Percentiles rank a stretch among this genome's conserved stretches.
Evolutionary conservation across 2,113 vertebrate species (phyloP).

Genomic region (Dipodomys stephensi): DNA sequence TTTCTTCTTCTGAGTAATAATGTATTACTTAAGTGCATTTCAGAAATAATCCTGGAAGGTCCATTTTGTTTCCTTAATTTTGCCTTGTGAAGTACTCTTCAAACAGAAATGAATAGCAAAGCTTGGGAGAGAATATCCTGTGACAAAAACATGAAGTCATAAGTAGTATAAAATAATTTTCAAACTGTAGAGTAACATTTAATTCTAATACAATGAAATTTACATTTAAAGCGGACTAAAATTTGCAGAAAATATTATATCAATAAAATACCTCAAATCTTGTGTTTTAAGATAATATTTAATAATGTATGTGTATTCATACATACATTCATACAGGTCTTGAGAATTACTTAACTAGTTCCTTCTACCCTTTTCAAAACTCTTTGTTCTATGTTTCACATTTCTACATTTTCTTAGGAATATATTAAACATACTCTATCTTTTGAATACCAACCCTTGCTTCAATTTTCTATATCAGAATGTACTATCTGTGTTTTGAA

Average conservation of each 20-base stretch:
- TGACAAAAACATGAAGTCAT: neutral
- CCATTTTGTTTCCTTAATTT: neutral
- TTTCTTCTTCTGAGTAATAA: neutral
- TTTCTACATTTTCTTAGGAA: neutral
- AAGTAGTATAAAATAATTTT: neutral
- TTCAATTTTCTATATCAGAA: neutral
- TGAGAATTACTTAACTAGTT: neutral
- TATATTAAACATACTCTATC: neutral
- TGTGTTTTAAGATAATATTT: too few species aligned
- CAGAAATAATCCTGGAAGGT: constrained; percentile 1
- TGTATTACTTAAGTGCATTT: neutral
- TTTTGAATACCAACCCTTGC: neutral
- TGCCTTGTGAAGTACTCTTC: neutral
- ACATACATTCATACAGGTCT: neutral
- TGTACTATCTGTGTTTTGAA: neutral
- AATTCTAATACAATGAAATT: neutral
- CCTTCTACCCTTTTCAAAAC: neutral
- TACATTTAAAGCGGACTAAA: neutral
- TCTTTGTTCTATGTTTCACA: neutral
- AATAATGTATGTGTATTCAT: too few species aligned
- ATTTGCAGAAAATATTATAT: neutral
- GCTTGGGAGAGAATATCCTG: neutral
- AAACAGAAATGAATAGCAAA: neutral
- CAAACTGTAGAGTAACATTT: neutral
- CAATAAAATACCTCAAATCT: too few species aligned